Conservation (phyloP, 2,113 vertebrate species). For the Choloepus hoffmanni region DNA sequence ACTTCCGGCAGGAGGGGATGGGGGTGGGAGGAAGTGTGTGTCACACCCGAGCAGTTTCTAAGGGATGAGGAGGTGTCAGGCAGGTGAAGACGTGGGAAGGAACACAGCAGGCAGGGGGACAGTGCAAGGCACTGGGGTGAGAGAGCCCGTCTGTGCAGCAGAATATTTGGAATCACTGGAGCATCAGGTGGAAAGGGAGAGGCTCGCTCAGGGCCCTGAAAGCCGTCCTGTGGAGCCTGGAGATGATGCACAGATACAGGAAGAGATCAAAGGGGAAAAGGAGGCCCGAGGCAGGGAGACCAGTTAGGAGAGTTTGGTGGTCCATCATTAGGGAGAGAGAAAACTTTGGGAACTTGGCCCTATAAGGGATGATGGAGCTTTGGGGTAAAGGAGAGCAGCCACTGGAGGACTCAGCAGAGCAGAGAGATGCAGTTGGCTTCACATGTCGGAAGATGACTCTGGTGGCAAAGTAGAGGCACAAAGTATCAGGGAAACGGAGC, state of each 20-base stretch:
- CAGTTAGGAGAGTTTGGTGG: not conserved
- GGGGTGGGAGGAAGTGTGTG: not conserved
- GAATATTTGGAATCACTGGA: not conserved
- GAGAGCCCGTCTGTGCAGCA: rapidly evolving
- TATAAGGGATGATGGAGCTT: not conserved
- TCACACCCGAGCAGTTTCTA: not conserved
- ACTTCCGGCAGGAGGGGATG: not conserved
- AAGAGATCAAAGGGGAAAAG: rapidly evolving
- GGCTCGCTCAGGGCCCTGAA: not conserved
- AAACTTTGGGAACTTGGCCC: not conserved
- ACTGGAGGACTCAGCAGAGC: not conserved
- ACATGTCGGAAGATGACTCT: not conserved
- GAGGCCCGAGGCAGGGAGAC: not conserved
- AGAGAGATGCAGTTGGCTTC: rapidly evolving
- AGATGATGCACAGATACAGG: rapidly evolving
- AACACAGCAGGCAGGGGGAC: not conserved
- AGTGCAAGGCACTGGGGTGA: too few relatives aligned
- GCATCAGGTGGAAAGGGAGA: not conserved
- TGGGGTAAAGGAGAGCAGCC: not conserved
- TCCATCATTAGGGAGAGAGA: not conserved
- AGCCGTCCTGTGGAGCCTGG: not conserved
- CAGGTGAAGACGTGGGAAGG: not conserved
- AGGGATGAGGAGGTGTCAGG: not conserved
- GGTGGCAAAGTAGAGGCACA: not conserved
- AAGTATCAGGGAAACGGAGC: not conserved